Conservation (phyloP, 2,888 invertebrate species). For the Pocota personata region DNA sequence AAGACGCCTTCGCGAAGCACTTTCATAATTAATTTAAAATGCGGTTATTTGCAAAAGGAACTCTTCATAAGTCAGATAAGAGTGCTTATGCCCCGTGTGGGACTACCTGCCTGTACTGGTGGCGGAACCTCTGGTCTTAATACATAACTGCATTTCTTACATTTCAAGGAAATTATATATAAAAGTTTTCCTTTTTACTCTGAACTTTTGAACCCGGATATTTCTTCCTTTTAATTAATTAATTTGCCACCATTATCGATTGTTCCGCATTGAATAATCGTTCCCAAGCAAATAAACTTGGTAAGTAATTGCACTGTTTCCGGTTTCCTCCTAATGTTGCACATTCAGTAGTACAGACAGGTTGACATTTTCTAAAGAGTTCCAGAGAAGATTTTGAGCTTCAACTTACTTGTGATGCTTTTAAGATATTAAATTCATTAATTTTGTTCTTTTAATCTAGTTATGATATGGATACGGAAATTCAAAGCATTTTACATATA, state of each 20-base stretch:
- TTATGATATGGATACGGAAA: no score
- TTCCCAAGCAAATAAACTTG: neutral
- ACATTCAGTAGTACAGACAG: no score
- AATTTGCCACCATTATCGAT: constrained; percentile 3
- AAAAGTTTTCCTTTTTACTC: neutral
- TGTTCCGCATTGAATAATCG: neutral
- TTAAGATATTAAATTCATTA: neutral
- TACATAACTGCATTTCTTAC: neutral
- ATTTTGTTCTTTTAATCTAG: neutral
- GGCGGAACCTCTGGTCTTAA: neutral
- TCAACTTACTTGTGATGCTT: neutral
- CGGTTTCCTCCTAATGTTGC: neutral
- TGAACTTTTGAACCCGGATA: neutral
- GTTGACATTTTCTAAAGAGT: neutral
- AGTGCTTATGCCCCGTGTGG: neutral
- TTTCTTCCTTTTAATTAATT: constrained; percentile 8
- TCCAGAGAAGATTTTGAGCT: neutral
- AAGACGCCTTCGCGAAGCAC: neutral
- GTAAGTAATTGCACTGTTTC: neutral
- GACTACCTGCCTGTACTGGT: neutral
- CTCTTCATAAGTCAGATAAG: neutral
- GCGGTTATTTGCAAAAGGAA: neutral
- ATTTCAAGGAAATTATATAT: neutral
- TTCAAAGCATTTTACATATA: no score
- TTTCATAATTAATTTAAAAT: constrained; percentile 4